Conservation (phyloP, 2,888 invertebrate genomes). For the Stenolophus ochropezus region DNA sequence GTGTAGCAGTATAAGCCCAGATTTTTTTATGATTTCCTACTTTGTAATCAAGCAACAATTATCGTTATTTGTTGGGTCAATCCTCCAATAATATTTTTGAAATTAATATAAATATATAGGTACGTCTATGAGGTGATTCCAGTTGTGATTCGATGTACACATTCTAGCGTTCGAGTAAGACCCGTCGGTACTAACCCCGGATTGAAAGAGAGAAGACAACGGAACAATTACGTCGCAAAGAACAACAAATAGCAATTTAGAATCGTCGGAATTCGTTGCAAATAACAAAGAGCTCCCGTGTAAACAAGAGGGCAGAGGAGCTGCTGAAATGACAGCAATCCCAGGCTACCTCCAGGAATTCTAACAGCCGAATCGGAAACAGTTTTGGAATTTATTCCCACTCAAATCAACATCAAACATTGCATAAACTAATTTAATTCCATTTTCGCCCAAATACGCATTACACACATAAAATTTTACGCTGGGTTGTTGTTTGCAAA, state of each 20-base stretch:
- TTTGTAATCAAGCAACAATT: too few species aligned
- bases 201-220: conserved; percentile 9
- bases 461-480: conserved; percentile 28
- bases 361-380: conserved; percentile 36
- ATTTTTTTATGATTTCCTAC: too few species aligned
- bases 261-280: conserved; percentile 39
- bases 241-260: conserved; percentile 49
- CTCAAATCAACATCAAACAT: conserved; percentile 33
- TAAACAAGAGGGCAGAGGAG: conserved; percentile 40
- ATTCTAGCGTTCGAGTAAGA: too few species aligned
- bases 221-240: conserved; percentile 37
- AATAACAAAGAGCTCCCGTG: conserved; percentile 42
- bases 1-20: too few species aligned
- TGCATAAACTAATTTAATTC: conserved; percentile 33
- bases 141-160: too few species aligned
- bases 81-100: too few species aligned
- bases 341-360: conserved; percentile 39
- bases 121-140: too few species aligned
- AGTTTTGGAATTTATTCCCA: conserved; percentile 42
- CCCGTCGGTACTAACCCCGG: too few species aligned
- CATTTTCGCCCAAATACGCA: conserved; percentile 8
- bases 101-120: too few species aligned
- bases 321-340: conserved; percentile 45
- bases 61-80: too few species aligned
- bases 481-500: neutral